Evolutionary conservation across 2,888 invertebrate genomes (phyloP), one percentile per base, ranked within the genome.

Genomic region (Tuberolachnus salignus): DNA sequence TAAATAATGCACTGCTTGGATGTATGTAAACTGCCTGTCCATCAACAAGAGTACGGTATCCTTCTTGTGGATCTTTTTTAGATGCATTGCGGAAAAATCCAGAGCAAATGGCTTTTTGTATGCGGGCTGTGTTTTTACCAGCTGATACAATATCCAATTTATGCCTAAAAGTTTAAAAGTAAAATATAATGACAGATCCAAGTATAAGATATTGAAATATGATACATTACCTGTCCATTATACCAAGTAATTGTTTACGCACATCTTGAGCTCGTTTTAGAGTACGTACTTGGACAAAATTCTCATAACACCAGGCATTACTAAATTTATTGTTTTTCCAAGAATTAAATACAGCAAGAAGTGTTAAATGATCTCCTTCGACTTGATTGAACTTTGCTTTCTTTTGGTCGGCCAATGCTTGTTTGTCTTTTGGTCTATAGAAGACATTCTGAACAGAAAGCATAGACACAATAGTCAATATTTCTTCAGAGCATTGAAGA

Each of bases 301-400:
- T 99, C 85, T 99, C 98, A 84, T 97, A 98, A 86, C 99, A 99
- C 99, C 99, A 99, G 0, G 97, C 96, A 85, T 96, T 97, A 0
- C 97, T 97, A 86, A 98, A 98, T 87, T 98, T 98, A 85, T 98
- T 98, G 85, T 98, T 98, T 84, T 96, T 94, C 99, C 99, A 99
- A 70, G 98, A 97, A 85, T 99, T 99, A 85, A 97, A 99, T 6
- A 99, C 99, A 0, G 98, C 96, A n/a, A 99, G 86, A 34, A 99
- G 87, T 0, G 99, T 99, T 59, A 99, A 87, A 86, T 99, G 99
- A 86, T 99, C 99, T 0, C 99, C 99, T 86, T 99, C 99, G 0
- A 96, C 90, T 86, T 99, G 99, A 87, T 99, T 98, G 86, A 99
- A 99, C 87, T 98, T 98, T 0, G 98, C 98, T 85, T 99, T 99